A percentile compares a stretch with the other conserved stretches of the same genome.
phyloP scores from a whole-genome alignment of 2,797 vertebrate genomes.

The Ctenosaura bakeri region DNA sequence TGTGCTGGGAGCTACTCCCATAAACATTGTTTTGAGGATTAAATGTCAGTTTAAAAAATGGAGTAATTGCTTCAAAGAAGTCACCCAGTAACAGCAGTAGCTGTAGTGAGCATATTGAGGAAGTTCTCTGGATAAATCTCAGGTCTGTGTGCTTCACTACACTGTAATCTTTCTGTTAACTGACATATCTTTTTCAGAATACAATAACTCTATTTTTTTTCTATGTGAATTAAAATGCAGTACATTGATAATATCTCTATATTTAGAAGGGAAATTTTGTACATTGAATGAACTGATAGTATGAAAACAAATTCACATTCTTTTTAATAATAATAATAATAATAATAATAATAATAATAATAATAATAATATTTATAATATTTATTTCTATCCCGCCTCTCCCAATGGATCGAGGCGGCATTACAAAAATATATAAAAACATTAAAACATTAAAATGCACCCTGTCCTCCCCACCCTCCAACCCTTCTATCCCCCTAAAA shows the following conservation, averaged over 20 bases:
- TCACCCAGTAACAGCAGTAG: conserved; percentile 14
- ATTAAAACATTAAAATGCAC: too few species aligned
- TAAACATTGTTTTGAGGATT: conserved; percentile 46
- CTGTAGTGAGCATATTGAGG: conserved; percentile 1
- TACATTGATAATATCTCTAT: not conserved
- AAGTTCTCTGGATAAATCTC: conserved; percentile 29
- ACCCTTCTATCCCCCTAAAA: too few species aligned
- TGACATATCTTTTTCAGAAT: conserved; percentile 15
- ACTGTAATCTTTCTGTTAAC: conserved; percentile 21
- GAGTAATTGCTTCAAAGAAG: conserved; percentile 36
- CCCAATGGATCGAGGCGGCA: too few species aligned
- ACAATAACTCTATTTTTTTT: conserved; percentile 28
- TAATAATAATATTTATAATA: too few species aligned
- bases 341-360: too few species aligned
- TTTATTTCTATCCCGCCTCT: too few species aligned
- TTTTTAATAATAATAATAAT: too few species aligned
- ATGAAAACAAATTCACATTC: too few species aligned
- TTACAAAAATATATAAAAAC: too few species aligned
- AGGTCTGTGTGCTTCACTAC: conserved; percentile 43
- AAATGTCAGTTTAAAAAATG: conserved; percentile 54
- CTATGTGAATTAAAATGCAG: not conserved
- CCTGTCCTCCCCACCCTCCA: too few species aligned
- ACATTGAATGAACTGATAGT: not conserved
- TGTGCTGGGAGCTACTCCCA: conserved; percentile 34
- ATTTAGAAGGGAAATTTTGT: not conserved